phyloP scores from a whole-genome alignment of 1,140 invertebrate genomes.

The Pteromalus puparum region DNA sequence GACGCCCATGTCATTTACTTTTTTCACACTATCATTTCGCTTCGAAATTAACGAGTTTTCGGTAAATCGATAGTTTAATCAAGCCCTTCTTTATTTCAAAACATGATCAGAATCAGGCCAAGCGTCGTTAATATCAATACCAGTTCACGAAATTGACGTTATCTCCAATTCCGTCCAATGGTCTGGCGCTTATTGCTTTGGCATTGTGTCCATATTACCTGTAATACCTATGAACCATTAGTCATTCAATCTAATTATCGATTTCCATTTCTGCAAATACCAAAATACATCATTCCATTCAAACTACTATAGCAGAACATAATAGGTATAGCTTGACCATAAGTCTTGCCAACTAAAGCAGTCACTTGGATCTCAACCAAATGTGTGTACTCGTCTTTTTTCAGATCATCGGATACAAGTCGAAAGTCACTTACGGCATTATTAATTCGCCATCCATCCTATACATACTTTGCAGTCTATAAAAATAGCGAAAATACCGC shows the following conservation, averaged over 20 bases:
- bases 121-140: neutral
- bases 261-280: neutral
- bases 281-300: neutral
- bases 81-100: neutral
- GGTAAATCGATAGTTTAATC: too few relatives aligned
- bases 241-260: neutral
- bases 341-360: too few relatives aligned
- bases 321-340: neutral
- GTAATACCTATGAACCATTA: neutral
- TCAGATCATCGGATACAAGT: too few relatives aligned
- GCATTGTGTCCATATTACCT: neutral
- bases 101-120: neutral
- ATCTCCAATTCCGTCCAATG: neutral
- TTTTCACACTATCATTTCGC: too few relatives aligned
- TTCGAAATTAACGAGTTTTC: too few relatives aligned
- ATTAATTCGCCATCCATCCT: too few relatives aligned
- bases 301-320: neutral
- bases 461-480: too few relatives aligned
- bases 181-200: neutral
- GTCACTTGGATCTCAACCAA: too few relatives aligned
- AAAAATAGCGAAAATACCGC: too few relatives aligned
- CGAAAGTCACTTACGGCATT: too few relatives aligned
- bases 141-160: neutral
- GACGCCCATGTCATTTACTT: too few relatives aligned
- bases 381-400: too few relatives aligned